Evolutionary conservation across 2,113 vertebrate genomes (phyloP).

Genomic region (Pollachius pollachius): DNA sequence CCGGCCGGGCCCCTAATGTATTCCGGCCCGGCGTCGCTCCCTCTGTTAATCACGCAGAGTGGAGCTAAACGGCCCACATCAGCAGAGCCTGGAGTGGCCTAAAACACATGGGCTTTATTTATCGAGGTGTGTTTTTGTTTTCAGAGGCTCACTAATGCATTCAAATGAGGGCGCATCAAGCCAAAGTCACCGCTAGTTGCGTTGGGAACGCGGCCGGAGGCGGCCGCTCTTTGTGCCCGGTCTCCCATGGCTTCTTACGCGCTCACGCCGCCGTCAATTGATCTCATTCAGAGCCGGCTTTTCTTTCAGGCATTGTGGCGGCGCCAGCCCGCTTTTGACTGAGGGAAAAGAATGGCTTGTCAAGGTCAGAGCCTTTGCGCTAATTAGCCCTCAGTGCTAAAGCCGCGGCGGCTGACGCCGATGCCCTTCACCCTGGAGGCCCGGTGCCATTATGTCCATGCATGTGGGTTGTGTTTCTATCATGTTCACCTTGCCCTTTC

Average conservation of each 20-base stretch:
- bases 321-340: conserved; percentile 45
- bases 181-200: conserved; percentile 60
- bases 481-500: conserved; percentile 44
- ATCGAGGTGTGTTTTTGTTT: conserved; percentile 64
- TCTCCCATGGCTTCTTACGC: conserved; percentile 51
- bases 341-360: conserved; percentile 51
- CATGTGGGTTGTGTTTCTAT: conserved; percentile 35
- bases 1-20: conserved; percentile 63
- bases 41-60: conserved; percentile 62
- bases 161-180: conserved; percentile 63
- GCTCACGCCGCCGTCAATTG: conserved; percentile 63
- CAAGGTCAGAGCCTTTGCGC: conserved; percentile 66
- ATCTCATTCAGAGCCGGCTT: conserved; percentile 60
- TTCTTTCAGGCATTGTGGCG: conserved; percentile 50
- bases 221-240: conserved; percentile 53
- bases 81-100: conserved; percentile 33
- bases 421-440: conserved; percentile 61
- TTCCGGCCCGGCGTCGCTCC: conserved; percentile 53
- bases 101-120: conserved; percentile 60
- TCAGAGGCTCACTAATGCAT: conserved; percentile 62
- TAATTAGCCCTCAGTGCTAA: conserved; percentile 66
- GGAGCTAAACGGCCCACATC: conserved; percentile 59
- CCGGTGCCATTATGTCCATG: conserved; percentile 38
- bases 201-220: conserved; percentile 56
- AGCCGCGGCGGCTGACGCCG: conserved; percentile 50